Base-by-base conservation (phyloP, 2,797 vertebrate species). In the Myripristis murdjan region DNA sequence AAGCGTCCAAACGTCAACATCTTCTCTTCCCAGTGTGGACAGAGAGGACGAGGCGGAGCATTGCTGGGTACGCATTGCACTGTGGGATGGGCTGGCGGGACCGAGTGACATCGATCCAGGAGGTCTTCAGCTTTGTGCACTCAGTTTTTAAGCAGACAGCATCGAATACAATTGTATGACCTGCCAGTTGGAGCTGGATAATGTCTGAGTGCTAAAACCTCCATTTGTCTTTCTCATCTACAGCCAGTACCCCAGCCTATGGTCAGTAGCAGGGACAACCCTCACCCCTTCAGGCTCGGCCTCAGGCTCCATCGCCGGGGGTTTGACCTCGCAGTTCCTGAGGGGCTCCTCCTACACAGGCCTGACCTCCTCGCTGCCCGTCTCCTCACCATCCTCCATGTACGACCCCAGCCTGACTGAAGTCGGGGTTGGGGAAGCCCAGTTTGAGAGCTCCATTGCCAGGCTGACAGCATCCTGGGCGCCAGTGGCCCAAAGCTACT, bases 401-500 rank as follows among this genome's bases (percentile, higher is more conserved):
- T 95, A 95, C 0, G 94, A 95, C 71, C 93, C 93, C 16, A 83
- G 89, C 57, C 79, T 95, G 86, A 79, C 84, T 2, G 95, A 95
- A 56, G 93, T 93, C 0, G 90, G 92, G 0, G 92, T 94, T 0
- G 91, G 91, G 0, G 95, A 95, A 0, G 90, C 93, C 52, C 95
- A 95, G 91, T 95, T 95, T 1, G 95, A 95, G 88, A 95, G 89
- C 87, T 95, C 95, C 76, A 95, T 95, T 5, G 94, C 94, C 75
- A 73, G 94, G 62, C 91, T 95, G 28, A 94, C 95, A 0, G 94
- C 95, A 0, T 93, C 94, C 66, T 96, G 95, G 95, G 82, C 94
- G 0, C 95, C 95, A 0, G 93, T 95, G n/a, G 95, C 95, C 43
- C 95, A 96, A 85, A 95, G 93, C 87, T 95, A 95, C 89, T 95